phyloP scores from a whole-genome alignment of 2,888 invertebrate genomes.

The Amiota minor region DNA sequence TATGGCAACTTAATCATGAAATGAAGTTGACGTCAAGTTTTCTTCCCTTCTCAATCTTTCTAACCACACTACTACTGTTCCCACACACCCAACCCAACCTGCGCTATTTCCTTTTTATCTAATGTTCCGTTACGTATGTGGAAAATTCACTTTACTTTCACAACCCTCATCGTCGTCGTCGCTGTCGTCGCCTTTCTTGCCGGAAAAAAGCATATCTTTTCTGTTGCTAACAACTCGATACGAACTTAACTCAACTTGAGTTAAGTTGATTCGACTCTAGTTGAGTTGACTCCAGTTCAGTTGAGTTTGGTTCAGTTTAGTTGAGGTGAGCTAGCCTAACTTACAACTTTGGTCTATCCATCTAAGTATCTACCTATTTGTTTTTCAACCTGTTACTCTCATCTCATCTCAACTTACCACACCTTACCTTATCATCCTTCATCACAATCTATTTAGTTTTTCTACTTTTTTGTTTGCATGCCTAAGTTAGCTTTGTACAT shows the following conservation, averaged over 20 bases:
- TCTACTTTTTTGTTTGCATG: constrained; percentile 43
- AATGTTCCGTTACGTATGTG: constrained; percentile 11
- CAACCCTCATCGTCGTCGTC: background rate
- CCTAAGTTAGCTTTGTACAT: constrained; percentile 51
- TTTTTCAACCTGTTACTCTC: constrained; percentile 11
- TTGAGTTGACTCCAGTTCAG: too few relatives aligned
- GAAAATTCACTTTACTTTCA: constrained; percentile 23
- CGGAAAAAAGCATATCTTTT: constrained; percentile 17
- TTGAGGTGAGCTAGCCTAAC: constrained; percentile 1
- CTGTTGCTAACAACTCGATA: constrained; percentile 4
- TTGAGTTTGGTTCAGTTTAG: background rate
- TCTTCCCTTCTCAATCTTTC: constrained; percentile 48
- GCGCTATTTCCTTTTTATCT: constrained; percentile 9
- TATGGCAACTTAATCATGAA: constrained; percentile 62
- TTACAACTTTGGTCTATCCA: constrained; percentile 10
- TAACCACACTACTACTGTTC: background rate
- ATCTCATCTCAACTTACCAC: background rate
- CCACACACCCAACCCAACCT: background rate
- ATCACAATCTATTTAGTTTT: background rate
- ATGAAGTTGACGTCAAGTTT: constrained; percentile 59
- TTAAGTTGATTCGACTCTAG: background rate
- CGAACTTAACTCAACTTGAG: background rate
- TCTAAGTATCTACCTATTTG: constrained; percentile 27
- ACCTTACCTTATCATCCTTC: background rate
- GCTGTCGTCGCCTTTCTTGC: background rate